A percentile compares a stretch with the other conserved stretches of the same genome.
Evolutionary conservation across 2,888 invertebrate species (phyloP).

Genomic region (Steromphala cineraria): DNA sequence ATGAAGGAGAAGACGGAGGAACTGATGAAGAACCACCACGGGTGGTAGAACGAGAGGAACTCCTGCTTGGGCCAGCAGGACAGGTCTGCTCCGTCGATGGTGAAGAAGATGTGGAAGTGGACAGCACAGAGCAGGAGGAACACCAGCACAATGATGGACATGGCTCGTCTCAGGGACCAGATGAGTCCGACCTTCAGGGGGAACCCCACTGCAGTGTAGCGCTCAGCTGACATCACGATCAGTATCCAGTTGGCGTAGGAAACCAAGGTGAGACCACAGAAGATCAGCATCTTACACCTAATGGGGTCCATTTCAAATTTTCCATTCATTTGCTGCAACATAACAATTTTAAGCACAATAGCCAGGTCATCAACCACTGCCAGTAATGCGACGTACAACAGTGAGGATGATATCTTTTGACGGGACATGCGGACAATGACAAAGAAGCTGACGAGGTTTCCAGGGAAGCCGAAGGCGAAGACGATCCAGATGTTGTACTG

Average conservation of each 20-base stretch:
- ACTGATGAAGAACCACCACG: neutral
- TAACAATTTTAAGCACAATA: too few relatives aligned
- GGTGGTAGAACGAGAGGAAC: too few relatives aligned
- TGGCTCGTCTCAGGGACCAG: neutral
- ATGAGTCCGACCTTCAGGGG: neutral
- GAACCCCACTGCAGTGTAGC: neutral
- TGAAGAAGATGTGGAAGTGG: neutral
- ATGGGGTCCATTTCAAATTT: too few relatives aligned
- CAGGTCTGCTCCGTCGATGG: neutral
- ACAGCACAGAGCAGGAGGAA: neutral
- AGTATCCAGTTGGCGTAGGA: neutral
- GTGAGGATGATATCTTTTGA: too few relatives aligned
- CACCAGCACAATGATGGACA: neutral
- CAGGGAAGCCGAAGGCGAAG: too few relatives aligned
- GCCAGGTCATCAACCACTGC: too few relatives aligned
- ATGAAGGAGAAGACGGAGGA: neutral
- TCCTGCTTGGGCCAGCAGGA: too few relatives aligned
- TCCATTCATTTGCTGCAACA: too few relatives aligned
- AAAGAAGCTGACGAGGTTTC: too few relatives aligned
- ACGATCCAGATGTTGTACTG: too few relatives aligned
- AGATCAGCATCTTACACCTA: neutral
- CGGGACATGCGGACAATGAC: too few relatives aligned
- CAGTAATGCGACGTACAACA: too few relatives aligned
- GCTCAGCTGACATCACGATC: neutral
- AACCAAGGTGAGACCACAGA: neutral